These are phyloP conservation scores for Hippoglossus hippoglossus DNA, from an alignment of 2,797 vertebrate genomes.

Conservation along the genomic window DNA sequence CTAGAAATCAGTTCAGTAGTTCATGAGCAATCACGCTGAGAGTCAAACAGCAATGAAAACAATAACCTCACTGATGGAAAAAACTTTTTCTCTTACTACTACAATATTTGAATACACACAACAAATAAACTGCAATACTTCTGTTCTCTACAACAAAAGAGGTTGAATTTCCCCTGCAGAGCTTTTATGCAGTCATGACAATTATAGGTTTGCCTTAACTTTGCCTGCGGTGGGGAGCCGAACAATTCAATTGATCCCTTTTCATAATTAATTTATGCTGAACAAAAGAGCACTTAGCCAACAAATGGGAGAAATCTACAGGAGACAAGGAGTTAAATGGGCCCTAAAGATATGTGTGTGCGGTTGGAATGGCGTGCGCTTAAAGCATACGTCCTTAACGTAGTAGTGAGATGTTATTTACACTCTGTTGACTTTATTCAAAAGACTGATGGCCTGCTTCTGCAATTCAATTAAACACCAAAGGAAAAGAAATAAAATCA, in stretches of 20 bases:
- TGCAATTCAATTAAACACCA: constrained; percentile 19
- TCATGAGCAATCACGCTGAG: background rate
- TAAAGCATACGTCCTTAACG: background rate
- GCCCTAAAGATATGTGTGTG: constrained; percentile 16
- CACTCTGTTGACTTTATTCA: constrained; percentile 28
- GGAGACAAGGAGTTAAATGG: constrained; percentile 32
- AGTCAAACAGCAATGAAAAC: no score
- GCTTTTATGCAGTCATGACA: constrained; percentile 24
- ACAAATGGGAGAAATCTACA: constrained; percentile 49
- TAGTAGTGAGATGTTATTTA: constrained; percentile 30
- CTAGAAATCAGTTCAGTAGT: background rate
- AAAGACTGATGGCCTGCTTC: constrained; percentile 30
- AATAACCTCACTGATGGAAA: background rate
- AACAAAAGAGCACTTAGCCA: constrained; percentile 61
- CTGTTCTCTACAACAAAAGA: background rate
- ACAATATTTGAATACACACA: background rate
- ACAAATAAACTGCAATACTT: background rate
- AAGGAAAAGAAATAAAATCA: background rate
- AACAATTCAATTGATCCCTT: constrained; percentile 52
- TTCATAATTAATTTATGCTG: constrained; percentile 53
- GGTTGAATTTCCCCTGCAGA: constrained; percentile 12
- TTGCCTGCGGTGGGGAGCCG: constrained; percentile 8
- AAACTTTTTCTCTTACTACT: background rate
- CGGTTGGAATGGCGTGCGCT: background rate
- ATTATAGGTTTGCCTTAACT: constrained; percentile 30